Conservation (phyloP, 2,888 invertebrate genomes). For the Lithophane semibrunnea region DNA sequence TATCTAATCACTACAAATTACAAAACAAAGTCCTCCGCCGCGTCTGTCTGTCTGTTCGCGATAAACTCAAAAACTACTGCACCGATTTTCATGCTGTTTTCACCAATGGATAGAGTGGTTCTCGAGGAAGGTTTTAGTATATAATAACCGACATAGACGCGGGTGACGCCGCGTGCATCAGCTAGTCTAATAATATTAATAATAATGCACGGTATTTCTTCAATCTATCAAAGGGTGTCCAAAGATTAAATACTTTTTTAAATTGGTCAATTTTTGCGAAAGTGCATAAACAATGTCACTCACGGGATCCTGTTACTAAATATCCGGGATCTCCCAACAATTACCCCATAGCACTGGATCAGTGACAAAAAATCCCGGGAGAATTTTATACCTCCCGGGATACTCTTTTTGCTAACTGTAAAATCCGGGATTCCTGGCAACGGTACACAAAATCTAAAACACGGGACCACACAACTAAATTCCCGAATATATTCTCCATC, state of each 20-base stretch:
- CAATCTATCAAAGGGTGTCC: neutral
- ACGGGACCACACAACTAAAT: neutral
- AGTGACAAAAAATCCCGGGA: neutral
- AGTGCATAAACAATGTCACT: neutral
- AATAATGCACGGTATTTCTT: slow-evolving; percentile 7
- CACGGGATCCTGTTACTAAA: neutral
- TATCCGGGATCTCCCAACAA: neutral
- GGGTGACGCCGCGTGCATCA: too few relatives aligned
- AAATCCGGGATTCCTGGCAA: neutral
- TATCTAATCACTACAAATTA: too few relatives aligned
- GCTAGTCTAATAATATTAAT: neutral
- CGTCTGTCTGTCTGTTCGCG: too few relatives aligned
- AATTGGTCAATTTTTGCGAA: neutral
- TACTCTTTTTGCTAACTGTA: fast-evolving
- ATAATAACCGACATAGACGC: too few relatives aligned
- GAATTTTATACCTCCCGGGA: too few relatives aligned
- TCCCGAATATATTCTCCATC: too few relatives aligned
- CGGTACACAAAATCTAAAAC: neutral
- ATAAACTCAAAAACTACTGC: too few relatives aligned
- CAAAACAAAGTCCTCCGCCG: too few relatives aligned
- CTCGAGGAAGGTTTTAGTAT: too few relatives aligned
- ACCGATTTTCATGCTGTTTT: too few relatives aligned
- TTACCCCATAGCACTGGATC: neutral
- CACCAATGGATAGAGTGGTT: too few relatives aligned
- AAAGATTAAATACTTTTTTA: neutral